Evolutionary conservation across 2,113 vertebrate genomes (phyloP).

Genomic region (Mixornis gularis): DNA sequence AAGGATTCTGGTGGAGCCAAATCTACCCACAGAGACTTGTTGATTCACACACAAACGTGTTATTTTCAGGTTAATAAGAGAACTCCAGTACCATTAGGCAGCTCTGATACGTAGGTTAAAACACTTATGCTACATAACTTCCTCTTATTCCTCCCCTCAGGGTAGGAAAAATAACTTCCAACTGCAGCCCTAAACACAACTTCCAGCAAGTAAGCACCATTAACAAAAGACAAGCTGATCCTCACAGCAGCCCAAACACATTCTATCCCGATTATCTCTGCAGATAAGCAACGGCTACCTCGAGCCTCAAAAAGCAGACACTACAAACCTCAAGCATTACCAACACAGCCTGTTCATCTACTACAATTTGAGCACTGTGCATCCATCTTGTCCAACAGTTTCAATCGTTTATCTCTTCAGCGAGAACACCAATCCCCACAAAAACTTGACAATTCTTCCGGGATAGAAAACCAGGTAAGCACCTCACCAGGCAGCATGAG

Average conservation of each 20-base stretch:
- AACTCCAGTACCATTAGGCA: neutral
- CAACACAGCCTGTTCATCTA: neutral
- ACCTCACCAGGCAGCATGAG: neutral
- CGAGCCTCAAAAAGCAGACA: neutral
- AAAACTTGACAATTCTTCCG: neutral
- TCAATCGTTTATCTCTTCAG: neutral
- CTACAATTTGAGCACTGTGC: neutral
- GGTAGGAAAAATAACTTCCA: neutral
- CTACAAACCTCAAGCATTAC: neutral
- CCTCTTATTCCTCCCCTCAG: neutral
- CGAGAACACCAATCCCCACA: neutral
- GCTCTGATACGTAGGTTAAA: neutral
- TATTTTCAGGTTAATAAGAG: neutral
- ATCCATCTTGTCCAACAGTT: neutral
- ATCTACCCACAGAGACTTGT: neutral
- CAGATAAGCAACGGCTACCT: rapidly evolving
- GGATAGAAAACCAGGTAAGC: neutral
- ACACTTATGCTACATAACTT: neutral
- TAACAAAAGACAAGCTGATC: neutral
- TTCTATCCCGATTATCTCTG: neutral
- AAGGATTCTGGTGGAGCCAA: neutral
- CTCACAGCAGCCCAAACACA: neutral
- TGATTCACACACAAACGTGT: neutral
- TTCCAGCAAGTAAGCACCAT: neutral
- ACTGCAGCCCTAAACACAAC: neutral